Conservation (phyloP, 2,888 invertebrate genomes). For the Thera britannica region DNA sequence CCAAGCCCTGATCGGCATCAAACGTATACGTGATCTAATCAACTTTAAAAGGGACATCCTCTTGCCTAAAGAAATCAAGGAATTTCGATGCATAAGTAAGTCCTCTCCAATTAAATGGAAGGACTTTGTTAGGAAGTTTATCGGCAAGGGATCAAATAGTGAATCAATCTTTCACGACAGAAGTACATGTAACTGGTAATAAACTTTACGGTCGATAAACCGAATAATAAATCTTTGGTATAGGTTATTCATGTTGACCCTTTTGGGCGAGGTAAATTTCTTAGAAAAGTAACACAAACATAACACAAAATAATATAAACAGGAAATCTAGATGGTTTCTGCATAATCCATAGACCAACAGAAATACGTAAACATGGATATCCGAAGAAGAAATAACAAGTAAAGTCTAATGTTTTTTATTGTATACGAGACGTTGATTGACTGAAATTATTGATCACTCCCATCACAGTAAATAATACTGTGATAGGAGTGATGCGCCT, state of each 20-base stretch:
- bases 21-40: conserved; percentile 57
- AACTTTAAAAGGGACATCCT: conserved; percentile 45
- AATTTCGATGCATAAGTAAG: conserved; percentile 38
- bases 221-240: conserved; percentile 10
- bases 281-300: neutral
- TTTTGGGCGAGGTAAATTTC: conserved; percentile 2
- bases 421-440: no score
- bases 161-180: conserved; percentile 21
- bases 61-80: conserved; percentile 22
- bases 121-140: conserved; percentile 27
- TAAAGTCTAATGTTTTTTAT: no score
- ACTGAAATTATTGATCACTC: no score
- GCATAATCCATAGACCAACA: no score
- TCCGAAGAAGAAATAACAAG: no score
- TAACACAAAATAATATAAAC: neutral
- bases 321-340: neutral
- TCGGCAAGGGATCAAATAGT: conserved; percentile 19
- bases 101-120: conserved; percentile 30
- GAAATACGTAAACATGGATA: no score
- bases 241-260: conserved; percentile 12
- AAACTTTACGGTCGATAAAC: conserved; percentile 21
- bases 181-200: conserved; percentile 15
- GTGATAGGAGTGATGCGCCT: no score
- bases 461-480: no score
- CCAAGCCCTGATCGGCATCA: conserved; percentile 20